These are phyloP conservation scores for Hartigia nigra DNA, from an alignment of 2,888 invertebrate species.

Conservation along the genomic window DNA sequence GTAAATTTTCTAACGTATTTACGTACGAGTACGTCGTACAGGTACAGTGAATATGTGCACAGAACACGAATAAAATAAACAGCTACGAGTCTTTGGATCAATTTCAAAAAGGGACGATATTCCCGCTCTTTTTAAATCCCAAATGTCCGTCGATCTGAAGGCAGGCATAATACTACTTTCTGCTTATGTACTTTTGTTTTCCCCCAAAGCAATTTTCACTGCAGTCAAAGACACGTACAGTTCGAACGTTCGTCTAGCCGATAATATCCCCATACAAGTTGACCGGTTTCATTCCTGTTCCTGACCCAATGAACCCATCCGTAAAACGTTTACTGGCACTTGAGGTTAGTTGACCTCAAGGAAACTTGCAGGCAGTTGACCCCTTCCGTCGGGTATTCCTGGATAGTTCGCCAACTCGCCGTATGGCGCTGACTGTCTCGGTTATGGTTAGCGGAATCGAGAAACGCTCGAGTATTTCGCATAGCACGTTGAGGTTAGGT, in stretches of 20 bases:
- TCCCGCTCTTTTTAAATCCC: background rate
- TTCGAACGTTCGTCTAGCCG: background rate
- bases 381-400: constrained; percentile 26
- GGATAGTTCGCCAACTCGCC: background rate
- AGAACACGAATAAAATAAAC: background rate
- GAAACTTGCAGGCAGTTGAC: constrained; percentile 42
- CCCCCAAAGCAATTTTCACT: background rate
- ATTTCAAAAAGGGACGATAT: background rate
- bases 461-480: background rate
- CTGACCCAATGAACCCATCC: background rate
- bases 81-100: background rate
- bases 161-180: too few relatives aligned
- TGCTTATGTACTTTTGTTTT: background rate
- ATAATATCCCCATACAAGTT: background rate
- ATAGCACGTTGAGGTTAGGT: background rate
- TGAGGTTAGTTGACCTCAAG: constrained; percentile 49
- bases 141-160: too few relatives aligned
- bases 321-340: constrained; percentile 42
- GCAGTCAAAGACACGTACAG: background rate
- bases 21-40: background rate
- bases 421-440: background rate
- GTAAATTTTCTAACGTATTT: background rate
- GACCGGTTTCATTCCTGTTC: background rate
- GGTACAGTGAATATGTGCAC: background rate
- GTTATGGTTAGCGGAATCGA: background rate